Conservation (phyloP, 1,140 invertebrate species). For the Aplysia californica region DNA sequence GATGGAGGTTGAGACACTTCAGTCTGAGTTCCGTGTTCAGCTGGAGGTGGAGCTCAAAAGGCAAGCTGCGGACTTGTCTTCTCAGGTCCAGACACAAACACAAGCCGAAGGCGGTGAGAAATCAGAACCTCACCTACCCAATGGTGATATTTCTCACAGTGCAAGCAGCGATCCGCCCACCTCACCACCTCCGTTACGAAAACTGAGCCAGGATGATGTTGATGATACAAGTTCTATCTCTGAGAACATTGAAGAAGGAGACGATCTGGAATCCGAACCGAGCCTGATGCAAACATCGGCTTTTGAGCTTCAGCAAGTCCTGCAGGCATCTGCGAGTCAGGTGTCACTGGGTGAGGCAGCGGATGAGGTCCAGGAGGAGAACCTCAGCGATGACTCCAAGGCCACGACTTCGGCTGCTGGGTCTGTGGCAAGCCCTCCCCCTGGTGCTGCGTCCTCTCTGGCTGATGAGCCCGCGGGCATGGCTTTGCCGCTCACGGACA, state of each 20-base stretch:
- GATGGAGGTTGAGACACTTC: constrained; percentile 45
- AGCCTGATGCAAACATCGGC: background rate
- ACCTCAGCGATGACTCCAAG: background rate
- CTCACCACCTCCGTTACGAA: too few relatives aligned
- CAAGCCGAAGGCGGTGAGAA: background rate
- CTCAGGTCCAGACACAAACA: background rate
- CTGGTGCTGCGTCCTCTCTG: too few relatives aligned
- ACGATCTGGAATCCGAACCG: too few relatives aligned
- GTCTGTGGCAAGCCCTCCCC: background rate
- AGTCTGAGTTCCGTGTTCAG: constrained; percentile 54
- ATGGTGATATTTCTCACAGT: constrained; percentile 5
- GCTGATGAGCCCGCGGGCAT: too few relatives aligned
- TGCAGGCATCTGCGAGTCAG: background rate
- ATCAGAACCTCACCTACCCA: too few relatives aligned
- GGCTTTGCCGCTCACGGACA: background rate
- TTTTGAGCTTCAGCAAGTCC: constrained; percentile 9
- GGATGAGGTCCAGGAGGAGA: background rate
- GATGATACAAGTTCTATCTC: too few relatives aligned
- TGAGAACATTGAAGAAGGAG: too few relatives aligned
- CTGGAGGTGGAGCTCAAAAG: constrained; percentile 51
- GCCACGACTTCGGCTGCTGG: background rate
- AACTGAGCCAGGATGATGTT: too few relatives aligned
- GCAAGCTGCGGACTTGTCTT: constrained; percentile 33
- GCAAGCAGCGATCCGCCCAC: background rate
- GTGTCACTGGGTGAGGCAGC: background rate